A percentile compares a stretch with the other conserved stretches of the same genome.
Conservation (phyloP, 2,888 invertebrate genomes). For the Heliconius erato region DNA sequence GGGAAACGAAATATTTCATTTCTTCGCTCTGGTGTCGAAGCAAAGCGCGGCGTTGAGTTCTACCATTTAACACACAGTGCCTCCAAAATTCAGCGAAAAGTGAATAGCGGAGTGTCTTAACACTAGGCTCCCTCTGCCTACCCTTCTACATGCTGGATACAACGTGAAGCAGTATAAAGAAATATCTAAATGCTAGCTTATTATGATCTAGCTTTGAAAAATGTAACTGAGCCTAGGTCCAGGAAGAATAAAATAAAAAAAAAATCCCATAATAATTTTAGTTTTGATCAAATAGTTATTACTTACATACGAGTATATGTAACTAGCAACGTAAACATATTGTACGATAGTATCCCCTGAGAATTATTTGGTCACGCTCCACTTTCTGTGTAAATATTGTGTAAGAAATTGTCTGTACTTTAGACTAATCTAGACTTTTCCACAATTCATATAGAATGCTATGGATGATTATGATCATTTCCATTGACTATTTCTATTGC, state of each 20-base stretch:
- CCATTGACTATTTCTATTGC: conserved; percentile 16
- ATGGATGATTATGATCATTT: not conserved
- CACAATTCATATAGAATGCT: conserved; percentile 31
- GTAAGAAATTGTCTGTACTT: conserved; percentile 43
- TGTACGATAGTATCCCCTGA: conserved; percentile 31
- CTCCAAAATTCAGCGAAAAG: no score
- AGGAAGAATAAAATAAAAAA: not conserved
- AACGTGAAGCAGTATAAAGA: no score
- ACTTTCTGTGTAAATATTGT: conserved; percentile 43
- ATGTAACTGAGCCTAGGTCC: not conserved
- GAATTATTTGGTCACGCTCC: conserved; percentile 45
- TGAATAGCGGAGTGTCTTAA: no score
- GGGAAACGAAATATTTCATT: no score
- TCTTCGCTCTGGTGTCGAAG: no score
- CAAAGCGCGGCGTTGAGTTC: no score
- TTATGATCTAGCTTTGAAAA: no score
- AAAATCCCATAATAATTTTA: not conserved
- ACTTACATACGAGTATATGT: not conserved
- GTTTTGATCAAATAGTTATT: not conserved
- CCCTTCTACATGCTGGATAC: no score
- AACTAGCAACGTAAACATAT: conserved; percentile 3
- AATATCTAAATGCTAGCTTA: no score
- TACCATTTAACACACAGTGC: no score
- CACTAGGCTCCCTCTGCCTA: no score
- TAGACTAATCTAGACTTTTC: conserved; percentile 28